Evolutionary conservation across 2,113 vertebrate genomes (phyloP), one percentile per base, ranked within the genome.

Genomic region (Tapirus terrestris): DNA sequence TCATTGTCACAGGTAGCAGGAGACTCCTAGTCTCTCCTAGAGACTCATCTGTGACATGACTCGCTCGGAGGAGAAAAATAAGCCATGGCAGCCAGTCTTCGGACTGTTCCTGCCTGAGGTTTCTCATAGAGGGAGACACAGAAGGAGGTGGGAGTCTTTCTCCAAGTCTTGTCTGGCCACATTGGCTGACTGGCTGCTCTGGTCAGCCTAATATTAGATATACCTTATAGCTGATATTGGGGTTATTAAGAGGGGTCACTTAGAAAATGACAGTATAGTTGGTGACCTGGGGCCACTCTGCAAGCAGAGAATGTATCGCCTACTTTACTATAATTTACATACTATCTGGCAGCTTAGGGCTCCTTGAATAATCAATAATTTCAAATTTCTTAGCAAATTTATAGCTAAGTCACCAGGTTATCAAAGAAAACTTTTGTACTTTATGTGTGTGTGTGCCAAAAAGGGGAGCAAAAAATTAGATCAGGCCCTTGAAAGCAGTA

Each of bases 301-400:
- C 43, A 56, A 90, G 33, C 13, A 92, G 23, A 82, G 1, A 48
- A 31, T 33, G 14, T 5, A 65, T 5, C 56, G 5, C 10, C 14
- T 56, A 6, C 27, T 33, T 3, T 13, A 60, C 29, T 53, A 18
- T 67, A 36, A 48, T 5, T 70, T 53, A 77, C 18, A 51, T 43
- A 25, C n/a, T 31, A 6, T 45, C 43, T 68, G 39, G 45, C 12
- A 88, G n/a, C 29, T 16, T 68, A 48, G 60, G 31, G 51, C 12
- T 84, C 79, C 23, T 20, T 31, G 56, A 27, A 20, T 51, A 43
- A 67, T 61, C 48, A 84, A 18, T 70, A 29, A 76, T 53, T 61
- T 20, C 65, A 88, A 23, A 89, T 84, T 36, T 61, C 91, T 94
- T 88, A 79, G 73, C 12, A 77, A 91, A 93, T 79, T 36, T 88